Evolutionary conservation across 2,797 vertebrate genomes (phyloP).

Genomic region (Pseudochirops cupreus): DNA sequence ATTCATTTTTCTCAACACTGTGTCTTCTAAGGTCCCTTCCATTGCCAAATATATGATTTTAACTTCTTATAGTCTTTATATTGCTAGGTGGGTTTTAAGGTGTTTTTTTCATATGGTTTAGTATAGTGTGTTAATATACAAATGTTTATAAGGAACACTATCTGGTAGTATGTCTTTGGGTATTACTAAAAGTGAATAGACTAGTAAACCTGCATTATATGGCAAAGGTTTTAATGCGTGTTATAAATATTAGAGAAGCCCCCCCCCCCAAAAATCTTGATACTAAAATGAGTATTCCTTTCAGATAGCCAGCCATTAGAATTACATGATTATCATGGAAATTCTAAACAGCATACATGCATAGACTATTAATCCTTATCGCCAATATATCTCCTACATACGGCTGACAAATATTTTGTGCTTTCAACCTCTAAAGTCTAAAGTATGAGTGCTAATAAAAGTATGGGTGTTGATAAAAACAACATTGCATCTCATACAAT

Average conservation of each 20-base stretch:
- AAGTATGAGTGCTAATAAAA: neutral
- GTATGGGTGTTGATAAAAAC: constrained; percentile 16
- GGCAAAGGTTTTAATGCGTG: constrained; percentile 27
- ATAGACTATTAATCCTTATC: constrained; percentile 16
- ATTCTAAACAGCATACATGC: neutral
- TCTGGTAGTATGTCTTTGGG: constrained; percentile 48
- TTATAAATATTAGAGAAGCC: constrained; percentile 38
- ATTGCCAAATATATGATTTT: neutral
- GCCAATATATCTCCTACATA: constrained; percentile 15
- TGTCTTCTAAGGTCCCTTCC: neutral
- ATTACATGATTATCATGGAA: neutral
- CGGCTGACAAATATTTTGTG: constrained; percentile 14
- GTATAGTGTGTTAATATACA: neutral
- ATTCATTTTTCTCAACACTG: neutral
- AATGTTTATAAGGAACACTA: constrained; percentile 28
- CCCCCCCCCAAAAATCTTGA: neutral
- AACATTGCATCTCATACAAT: neutral
- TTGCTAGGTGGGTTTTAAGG: constrained; percentile 39
- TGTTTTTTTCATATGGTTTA: constrained; percentile 53
- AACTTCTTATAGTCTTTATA: constrained; percentile 39
- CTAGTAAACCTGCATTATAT: neutral
- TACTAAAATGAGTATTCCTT: neutral
- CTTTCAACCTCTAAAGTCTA: constrained; percentile 1
- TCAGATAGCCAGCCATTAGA: constrained; percentile 32
- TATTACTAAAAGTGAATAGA: constrained; percentile 47